Percentiles rank a stretch among this genome's conserved stretches.
phyloP scores from a whole-genome alignment of 35 echinoderm and acorn worm genomes.

The Ophiothrix spiculata region DNA sequence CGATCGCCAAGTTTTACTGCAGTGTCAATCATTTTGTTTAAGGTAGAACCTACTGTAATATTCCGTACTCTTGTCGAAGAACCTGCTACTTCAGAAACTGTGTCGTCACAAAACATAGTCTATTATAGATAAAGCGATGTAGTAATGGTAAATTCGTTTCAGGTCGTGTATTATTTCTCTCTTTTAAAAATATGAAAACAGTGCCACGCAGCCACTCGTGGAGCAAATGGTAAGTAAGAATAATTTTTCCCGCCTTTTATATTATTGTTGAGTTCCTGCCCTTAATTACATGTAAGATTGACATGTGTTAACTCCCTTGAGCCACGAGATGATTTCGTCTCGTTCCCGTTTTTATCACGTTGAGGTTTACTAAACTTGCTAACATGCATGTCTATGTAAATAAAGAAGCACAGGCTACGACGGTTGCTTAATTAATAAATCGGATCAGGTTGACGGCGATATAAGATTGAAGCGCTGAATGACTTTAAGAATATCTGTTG shows the following conservation, averaged over 20 bases:
- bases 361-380: neutral
- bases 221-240: neutral
- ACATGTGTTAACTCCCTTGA: slow-evolving; percentile 3
- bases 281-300: no score
- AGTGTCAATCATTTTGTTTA: slow-evolving; percentile 26
- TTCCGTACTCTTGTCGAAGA: neutral
- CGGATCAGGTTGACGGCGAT: slow-evolving; percentile 17
- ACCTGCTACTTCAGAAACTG: neutral
- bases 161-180: no score
- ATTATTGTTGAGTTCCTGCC: no score
- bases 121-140: no score
- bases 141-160: neutral
- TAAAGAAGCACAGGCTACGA: slow-evolving; percentile 30
- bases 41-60: slow-evolving; percentile 19
- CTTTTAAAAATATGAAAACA: no score
- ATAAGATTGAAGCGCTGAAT: neutral
- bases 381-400: slow-evolving; percentile 40
- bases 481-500: neutral
- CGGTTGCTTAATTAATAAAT: slow-evolving; percentile 49
- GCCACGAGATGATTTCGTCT: neutral
- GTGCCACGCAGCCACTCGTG: neutral
- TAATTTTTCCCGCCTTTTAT: neutral
- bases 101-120: neutral
- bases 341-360: slow-evolving; percentile 5
- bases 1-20: slow-evolving; percentile 11